Evolutionary conservation across 2,888 invertebrate genomes (phyloP), one percentile per base, ranked within the genome.

Genomic region (Synanthedon formicaeformis): DNA sequence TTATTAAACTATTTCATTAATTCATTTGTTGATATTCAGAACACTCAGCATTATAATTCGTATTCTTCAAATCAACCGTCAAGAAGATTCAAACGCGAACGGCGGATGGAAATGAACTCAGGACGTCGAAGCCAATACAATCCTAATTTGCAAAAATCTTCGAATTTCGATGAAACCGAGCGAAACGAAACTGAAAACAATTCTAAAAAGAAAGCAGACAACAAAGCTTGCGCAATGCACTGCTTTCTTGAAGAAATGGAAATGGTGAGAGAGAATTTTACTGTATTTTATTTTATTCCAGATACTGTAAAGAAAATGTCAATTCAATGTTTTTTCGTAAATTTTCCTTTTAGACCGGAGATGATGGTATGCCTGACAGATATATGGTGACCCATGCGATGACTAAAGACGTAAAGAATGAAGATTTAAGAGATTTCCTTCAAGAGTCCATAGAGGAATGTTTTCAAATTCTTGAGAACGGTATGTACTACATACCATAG

Each of bases 361-460:
- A 86, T 41, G 87, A 87, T 50, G 91, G 91, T 12, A 90, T 88
- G 78, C 94, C 93, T 0, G 91, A 93, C 57, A 89, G 89, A 55
- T 88, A 89, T 55, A 86, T 91, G 59, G 89, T 94, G 0, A 87
- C 89, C 6, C 89, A 90, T 58, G 76, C 87, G 45, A 79, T 94
- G 51, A 89, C 90, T 3, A 91, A 90, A 66, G 90, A 91, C 55
- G 83, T 91, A 1, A 88, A 88, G 12, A 89, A 91, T 68, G 88
- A 90, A 45, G 92, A 92, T 58, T 64, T 93, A 1, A 88, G 86
- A 18, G 92, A 92, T 67, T 93, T 94, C 61, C 77, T 93, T 3
- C 90, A 91, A 61, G 92, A 94, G 67, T 89, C 92, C 0, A 89
- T 92, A 50, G 90, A 91, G 57, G 92, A 93, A 59, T 94, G 94